A percentile compares a stretch with the other conserved stretches of the same genome.
Evolutionary conservation across 2,113 vertebrate species (phyloP).

Genomic region (Cnemophilus loriae): DNA sequence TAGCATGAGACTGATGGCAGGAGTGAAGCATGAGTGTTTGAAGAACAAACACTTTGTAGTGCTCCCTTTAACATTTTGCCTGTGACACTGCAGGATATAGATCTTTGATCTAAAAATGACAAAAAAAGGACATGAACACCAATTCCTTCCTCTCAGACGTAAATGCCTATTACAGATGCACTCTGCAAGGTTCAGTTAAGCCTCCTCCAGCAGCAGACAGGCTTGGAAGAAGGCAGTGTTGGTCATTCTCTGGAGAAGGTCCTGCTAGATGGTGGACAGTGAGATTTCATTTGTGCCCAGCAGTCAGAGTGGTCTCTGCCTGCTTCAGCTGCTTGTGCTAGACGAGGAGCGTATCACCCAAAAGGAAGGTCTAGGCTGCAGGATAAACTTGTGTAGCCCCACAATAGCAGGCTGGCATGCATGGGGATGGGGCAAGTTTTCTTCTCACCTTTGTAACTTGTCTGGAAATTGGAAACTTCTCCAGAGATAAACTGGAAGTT

Average conservation of each 20-base stretch:
- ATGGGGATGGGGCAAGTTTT: neutral
- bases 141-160: neutral
- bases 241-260: neutral
- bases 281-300: neutral
- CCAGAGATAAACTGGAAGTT: neutral
- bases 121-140: neutral
- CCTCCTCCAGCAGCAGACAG: neutral
- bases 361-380: neutral
- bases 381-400: neutral
- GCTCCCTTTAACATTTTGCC: neutral
- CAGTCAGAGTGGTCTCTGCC: neutral
- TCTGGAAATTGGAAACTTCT: neutral
- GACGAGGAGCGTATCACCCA: rapidly evolving
- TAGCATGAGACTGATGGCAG: neutral
- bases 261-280: neutral
- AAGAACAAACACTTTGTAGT: neutral
- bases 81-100: neutral
- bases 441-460: neutral
- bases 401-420: neutral
- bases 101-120: neutral
- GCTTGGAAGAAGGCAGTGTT: neutral
- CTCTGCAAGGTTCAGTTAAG: neutral
- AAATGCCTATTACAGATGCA: neutral
- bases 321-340: neutral
- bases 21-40: neutral